A percentile compares a stretch with the other conserved stretches of the same genome.
Evolutionary conservation across 2,797 vertebrate genomes (phyloP).

Genomic region (Silurus aristotelis): DNA sequence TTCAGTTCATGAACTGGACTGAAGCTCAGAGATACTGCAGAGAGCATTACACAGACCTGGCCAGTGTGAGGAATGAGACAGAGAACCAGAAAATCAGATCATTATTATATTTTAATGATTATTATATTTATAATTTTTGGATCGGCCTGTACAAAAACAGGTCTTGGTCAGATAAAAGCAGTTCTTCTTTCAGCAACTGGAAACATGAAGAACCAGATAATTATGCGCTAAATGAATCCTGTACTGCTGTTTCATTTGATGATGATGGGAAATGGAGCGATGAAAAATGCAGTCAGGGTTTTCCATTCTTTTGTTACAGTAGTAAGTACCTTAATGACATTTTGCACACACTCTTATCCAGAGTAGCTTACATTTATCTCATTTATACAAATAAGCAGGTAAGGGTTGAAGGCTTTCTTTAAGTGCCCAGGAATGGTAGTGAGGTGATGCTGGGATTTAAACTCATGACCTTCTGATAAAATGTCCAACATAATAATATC

Average conservation of each 20-base stretch:
- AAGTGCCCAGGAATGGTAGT: no score
- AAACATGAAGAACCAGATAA: neutral
- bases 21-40: constrained; percentile 47
- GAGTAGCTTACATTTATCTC: neutral
- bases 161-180: no score
- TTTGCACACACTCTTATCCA: no score
- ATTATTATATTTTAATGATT: neutral
- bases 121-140: neutral
- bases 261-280: neutral
- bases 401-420: no score
- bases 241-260: neutral
- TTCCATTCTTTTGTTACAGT: neutral
- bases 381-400: neutral
- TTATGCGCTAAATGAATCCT: neutral
- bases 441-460: no score
- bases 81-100: neutral
- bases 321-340: neutral
- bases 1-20: constrained; percentile 4
- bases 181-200: neutral
- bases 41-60: constrained; percentile 17
- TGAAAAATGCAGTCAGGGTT: neutral
- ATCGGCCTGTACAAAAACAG: neutral
- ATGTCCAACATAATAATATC: no score
- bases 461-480: no score
- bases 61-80: no score